phyloP scores from a whole-genome alignment of 2,888 invertebrate species.

The Synanthedon vespiformis region DNA sequence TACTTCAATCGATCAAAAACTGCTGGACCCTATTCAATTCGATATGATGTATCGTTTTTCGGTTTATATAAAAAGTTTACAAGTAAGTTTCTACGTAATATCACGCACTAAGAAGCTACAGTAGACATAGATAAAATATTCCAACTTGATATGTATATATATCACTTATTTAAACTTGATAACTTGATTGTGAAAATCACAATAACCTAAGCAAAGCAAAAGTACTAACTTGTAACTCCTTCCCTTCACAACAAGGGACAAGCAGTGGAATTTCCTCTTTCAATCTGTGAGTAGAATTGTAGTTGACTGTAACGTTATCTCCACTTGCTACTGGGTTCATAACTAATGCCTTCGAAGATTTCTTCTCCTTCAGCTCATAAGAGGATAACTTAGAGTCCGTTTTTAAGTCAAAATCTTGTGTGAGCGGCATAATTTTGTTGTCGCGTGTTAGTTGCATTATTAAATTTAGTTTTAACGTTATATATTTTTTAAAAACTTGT shows the following conservation, averaged over 20 bases:
- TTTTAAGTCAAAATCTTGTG: slow-evolving; percentile 22
- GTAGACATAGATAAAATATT: too few relatives aligned
- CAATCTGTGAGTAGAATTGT: slow-evolving; percentile 43
- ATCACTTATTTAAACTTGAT: too few relatives aligned
- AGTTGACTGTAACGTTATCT: slow-evolving; percentile 45
- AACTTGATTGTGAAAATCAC: too few relatives aligned
- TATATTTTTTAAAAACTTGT: slow-evolving; percentile 3
- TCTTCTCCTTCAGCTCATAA: slow-evolving; percentile 44
- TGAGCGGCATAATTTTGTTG: slow-evolving; percentile 25
- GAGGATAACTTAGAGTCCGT: slow-evolving; percentile 18
- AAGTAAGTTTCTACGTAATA: too few relatives aligned
- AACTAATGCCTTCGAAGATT: slow-evolving; percentile 36
- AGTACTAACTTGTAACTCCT: slow-evolving; percentile 39
- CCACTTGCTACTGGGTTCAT: slow-evolving; percentile 64
- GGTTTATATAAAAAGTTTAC: too few relatives aligned
- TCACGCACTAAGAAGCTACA: too few relatives aligned
- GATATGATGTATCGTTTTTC: too few relatives aligned
- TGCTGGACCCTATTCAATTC: too few relatives aligned
- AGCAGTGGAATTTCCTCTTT: slow-evolving; percentile 50
- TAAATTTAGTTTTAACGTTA: slow-evolving; percentile 4
- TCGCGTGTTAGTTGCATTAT: slow-evolving; percentile 53
- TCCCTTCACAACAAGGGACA: slow-evolving; percentile 59
- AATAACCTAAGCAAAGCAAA: neutral
- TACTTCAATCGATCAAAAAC: too few relatives aligned
- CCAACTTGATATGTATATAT: too few relatives aligned